Evolutionary conservation across 1,140 invertebrate species (phyloP).

Genomic region (Brachionus rotundiformis): DNA sequence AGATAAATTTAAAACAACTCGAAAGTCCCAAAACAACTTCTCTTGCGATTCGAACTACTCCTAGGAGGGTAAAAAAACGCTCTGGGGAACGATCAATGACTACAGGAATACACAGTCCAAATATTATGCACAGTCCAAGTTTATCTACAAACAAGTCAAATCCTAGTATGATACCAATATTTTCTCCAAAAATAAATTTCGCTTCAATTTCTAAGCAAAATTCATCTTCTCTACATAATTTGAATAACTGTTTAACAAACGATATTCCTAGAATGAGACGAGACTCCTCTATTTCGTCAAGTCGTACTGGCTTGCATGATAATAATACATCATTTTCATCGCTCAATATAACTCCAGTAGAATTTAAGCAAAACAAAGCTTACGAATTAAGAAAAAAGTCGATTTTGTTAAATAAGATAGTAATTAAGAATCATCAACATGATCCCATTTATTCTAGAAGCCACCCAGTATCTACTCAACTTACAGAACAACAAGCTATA

Average conservation of each 20-base stretch:
- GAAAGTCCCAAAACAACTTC: neutral
- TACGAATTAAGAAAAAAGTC: slow-evolving; percentile 46
- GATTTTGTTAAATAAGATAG: slow-evolving; percentile 31
- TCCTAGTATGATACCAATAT: neutral
- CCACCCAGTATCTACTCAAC: neutral
- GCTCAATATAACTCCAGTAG: neutral
- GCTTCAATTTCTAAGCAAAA: neutral
- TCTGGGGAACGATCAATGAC: slow-evolving; percentile 43
- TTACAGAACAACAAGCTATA: slow-evolving; percentile 1
- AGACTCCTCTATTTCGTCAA: neutral
- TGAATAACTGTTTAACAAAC: neutral
- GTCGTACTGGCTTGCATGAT: neutral
- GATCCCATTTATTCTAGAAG: slow-evolving; percentile 51
- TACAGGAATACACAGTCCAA: slow-evolving; percentile 1
- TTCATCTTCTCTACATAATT: slow-evolving; percentile 16
- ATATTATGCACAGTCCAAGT: neutral
- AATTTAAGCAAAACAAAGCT: slow-evolving; percentile 51
- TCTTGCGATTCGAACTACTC: neutral
- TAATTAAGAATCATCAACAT: slow-evolving; percentile 13
- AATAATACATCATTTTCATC: neutral
- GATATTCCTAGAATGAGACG: neutral
- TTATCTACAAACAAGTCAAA: neutral
- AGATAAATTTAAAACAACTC: slow-evolving; percentile 18
- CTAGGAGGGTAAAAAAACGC: slow-evolving; percentile 46
- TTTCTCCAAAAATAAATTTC: neutral